These are phyloP conservation scores for Charina bottae DNA, from an alignment of 2,113 vertebrate genomes.

Conservation along the genomic window DNA sequence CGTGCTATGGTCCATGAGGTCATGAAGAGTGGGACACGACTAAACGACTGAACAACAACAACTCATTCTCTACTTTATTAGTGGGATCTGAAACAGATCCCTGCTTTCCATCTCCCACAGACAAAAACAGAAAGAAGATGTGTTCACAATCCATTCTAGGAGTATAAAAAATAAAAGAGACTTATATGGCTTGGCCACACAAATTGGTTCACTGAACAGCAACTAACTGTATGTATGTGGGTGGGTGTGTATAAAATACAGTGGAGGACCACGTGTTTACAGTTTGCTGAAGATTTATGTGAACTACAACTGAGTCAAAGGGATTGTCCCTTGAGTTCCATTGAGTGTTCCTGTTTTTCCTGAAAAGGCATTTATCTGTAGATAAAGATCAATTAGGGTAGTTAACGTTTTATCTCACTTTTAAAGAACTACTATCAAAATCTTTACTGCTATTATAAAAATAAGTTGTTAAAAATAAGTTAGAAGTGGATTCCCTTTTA, in stretches of 20 bases:
- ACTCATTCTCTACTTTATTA: background rate
- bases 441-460: conserved; percentile 67
- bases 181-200: conserved; percentile 6
- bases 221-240: conserved; percentile 32
- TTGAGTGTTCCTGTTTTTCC: conserved; percentile 38
- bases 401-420: conserved; percentile 66
- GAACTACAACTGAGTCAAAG: conserved; percentile 50
- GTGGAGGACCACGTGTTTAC: conserved; percentile 52
- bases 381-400: conserved; percentile 74
- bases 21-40: too few relatives aligned
- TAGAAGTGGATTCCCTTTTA: conserved; percentile 50
- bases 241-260: background rate
- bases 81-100: background rate
- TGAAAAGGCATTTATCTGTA: conserved; percentile 70
- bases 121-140: conserved; percentile 21
- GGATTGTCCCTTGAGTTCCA: conserved; percentile 26
- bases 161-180: background rate
- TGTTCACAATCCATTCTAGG: background rate
- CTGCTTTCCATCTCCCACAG: background rate
- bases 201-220: conserved; percentile 23
- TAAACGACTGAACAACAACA: too few relatives aligned
- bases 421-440: conserved; percentile 66
- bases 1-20: too few relatives aligned
- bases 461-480: conserved; percentile 64
- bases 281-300: conserved; percentile 46